phyloP scores from a whole-genome alignment of 2,797 vertebrate genomes.

The Salmo trutta region DNA sequence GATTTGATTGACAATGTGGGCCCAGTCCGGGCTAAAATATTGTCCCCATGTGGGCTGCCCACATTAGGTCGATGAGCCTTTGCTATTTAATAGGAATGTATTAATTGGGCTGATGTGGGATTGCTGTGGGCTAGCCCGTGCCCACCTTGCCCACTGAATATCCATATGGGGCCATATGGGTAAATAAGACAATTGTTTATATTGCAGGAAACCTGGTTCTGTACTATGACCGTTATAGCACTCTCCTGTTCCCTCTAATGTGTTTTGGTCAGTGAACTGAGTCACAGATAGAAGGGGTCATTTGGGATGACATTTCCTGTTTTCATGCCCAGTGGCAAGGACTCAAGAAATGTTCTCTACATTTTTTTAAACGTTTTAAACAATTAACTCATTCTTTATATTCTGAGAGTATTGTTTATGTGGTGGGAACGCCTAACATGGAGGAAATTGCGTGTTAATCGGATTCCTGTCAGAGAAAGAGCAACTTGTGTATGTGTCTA shows the following conservation, averaged over 20 bases:
- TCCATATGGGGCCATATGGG: no score
- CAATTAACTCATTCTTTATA: not conserved
- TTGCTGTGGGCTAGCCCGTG: no score
- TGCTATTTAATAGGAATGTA: no score
- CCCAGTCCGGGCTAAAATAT: no score
- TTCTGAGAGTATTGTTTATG: not conserved
- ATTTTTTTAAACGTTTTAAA: not conserved
- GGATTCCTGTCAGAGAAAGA: not conserved
- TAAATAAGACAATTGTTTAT: not conserved
- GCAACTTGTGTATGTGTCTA: not conserved
- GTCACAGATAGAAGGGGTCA: not conserved
- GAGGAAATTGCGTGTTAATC: constrained; percentile 1
- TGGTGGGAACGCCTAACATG: not conserved
- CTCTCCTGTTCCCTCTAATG: not conserved
- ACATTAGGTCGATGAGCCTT: no score
- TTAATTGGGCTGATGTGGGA: no score
- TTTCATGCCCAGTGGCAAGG: not conserved
- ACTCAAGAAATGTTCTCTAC: not conserved
- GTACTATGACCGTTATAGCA: not conserved
- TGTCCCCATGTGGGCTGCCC: no score
- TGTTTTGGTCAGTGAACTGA: not conserved
- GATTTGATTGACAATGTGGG: no score
- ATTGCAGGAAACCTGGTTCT: not conserved
- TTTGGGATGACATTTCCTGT: not conserved
- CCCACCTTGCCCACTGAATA: no score